phyloP scores from a whole-genome alignment of 2,888 invertebrate genomes.

The Nesidiocoris tenuis region DNA sequence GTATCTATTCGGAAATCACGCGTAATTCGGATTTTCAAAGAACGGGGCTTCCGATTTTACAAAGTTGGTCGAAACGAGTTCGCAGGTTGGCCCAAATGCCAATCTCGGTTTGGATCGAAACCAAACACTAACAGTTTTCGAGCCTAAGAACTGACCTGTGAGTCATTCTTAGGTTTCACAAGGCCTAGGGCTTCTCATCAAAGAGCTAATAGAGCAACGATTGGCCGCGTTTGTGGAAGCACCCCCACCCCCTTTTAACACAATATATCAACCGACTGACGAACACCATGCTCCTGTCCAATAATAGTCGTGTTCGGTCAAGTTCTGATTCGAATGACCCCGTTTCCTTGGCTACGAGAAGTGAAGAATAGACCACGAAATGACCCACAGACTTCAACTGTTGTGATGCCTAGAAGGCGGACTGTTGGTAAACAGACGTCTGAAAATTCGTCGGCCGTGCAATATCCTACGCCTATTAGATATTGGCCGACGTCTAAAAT shows the following conservation, averaged over 20 bases:
- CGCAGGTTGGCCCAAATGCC: not conserved
- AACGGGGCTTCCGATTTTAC: too few relatives aligned
- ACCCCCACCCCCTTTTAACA: conserved; percentile 1
- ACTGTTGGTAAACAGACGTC: conserved; percentile 22
- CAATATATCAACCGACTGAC: not conserved
- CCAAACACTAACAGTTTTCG: not conserved
- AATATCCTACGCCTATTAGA: not conserved
- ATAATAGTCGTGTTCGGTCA: not conserved
- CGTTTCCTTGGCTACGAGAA: not conserved
- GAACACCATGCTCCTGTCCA: conserved; percentile 12
- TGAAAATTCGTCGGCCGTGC: not conserved
- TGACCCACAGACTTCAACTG: conserved; percentile 15
- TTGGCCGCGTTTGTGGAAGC: conserved; percentile 19
- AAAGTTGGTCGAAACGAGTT: too few relatives aligned
- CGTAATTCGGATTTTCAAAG: too few relatives aligned
- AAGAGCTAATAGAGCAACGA: conserved; percentile 11
- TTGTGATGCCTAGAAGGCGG: conserved; percentile 4
- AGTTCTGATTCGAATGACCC: conserved; percentile 15
- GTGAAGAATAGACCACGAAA: not conserved
- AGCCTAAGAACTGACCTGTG: conserved; percentile 6
- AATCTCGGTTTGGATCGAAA: not conserved
- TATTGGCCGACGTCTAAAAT: not conserved
- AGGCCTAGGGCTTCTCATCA: conserved; percentile 2
- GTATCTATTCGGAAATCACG: too few relatives aligned
- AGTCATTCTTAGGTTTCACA: conserved; percentile 19